Evolutionary conservation across 1,140 invertebrate genomes (phyloP).

Genomic region (Microplitis mediator): DNA sequence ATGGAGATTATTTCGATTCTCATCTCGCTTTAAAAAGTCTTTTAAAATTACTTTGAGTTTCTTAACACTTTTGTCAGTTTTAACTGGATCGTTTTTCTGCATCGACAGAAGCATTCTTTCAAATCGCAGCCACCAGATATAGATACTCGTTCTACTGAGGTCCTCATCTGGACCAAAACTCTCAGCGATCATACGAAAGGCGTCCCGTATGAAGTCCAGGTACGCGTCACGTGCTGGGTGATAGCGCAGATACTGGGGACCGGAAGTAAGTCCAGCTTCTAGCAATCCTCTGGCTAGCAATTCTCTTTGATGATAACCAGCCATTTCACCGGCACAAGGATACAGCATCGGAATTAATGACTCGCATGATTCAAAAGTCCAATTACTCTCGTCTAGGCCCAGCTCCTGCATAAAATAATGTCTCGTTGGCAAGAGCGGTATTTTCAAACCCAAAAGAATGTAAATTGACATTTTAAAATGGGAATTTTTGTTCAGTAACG

Average conservation of each 20-base stretch:
- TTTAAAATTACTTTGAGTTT: constrained; percentile 64
- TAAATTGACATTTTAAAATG: constrained; percentile 64
- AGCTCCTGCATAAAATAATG: constrained; percentile 55
- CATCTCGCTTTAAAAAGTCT: constrained; percentile 61
- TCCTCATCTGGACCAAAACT: constrained; percentile 34
- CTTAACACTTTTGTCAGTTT: constrained; percentile 44
- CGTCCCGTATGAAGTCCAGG: constrained; percentile 61
- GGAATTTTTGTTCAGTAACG: constrained; percentile 63
- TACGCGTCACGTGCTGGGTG: constrained; percentile 68
- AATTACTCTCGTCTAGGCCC: constrained; percentile 58
- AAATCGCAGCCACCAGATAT: constrained; percentile 68
- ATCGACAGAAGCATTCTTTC: constrained; percentile 64
- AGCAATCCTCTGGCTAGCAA: constrained; percentile 58
- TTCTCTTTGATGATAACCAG: constrained; percentile 47
- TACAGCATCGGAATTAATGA: constrained; percentile 59
- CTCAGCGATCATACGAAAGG: constrained; percentile 48
- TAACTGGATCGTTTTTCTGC: constrained; percentile 56
- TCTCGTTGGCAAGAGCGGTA: constrained; percentile 65
- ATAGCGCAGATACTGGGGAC: constrained; percentile 67
- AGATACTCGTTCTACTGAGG: constrained; percentile 57
- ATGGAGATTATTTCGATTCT: constrained; percentile 64
- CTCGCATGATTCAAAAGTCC: constrained; percentile 64
- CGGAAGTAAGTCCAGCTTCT: constrained; percentile 56
- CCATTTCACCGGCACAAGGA: constrained; percentile 51
- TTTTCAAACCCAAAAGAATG: constrained; percentile 66